Evolutionary conservation across 2,797 vertebrate species (phyloP), one percentile per base, ranked within the genome.

Genomic region (Centroberyx gerrardi): DNA sequence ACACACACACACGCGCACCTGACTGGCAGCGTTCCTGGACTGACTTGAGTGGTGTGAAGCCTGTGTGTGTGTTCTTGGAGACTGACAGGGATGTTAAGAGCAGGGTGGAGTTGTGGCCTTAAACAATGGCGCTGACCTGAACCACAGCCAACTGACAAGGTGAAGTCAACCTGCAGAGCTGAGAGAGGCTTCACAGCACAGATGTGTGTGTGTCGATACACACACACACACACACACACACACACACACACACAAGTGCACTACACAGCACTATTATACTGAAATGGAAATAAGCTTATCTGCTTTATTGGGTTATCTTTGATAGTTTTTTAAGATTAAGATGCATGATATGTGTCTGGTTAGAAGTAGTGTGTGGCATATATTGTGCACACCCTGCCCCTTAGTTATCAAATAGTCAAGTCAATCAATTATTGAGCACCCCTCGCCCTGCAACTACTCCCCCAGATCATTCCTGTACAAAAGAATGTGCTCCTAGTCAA

Each of bases 381-480:
- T 42, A 58, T 48, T 64, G 59, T 66, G 31, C 29, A 40, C 15
- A 0, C 1, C 52, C 33, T 7, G 10, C 42, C 9, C 9, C 13
- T 14, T 8, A 44, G 44, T 80, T 86, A 74, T 76, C 81, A 82
- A 76, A 44, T 38, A 59, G 3, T 40, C 29, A 59, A 82, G 70
- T 72, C n/a, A 78, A 83, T 85, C 60, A 77, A 85, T 83, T 82
- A 87, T 69, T 72, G 70, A 84, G 59, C 71, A 81, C 72, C 66
- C 28, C 3, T 46, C 56, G 64, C 36, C 0, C 6, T 10, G 56
- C 74, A 79, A 76, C 42, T 38, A 75, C 67, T 78, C 33, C 4
- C 84, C 80, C 62, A 53, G 65, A 78, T 74, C 75, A 77, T 60
- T 61, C 62, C 70, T 31, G 73, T 56, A 75, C 64, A 73, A 28